These are phyloP conservation scores for Percopsis transmontana DNA, from an alignment of 2,113 vertebrate species.

Conservation along the genomic window DNA sequence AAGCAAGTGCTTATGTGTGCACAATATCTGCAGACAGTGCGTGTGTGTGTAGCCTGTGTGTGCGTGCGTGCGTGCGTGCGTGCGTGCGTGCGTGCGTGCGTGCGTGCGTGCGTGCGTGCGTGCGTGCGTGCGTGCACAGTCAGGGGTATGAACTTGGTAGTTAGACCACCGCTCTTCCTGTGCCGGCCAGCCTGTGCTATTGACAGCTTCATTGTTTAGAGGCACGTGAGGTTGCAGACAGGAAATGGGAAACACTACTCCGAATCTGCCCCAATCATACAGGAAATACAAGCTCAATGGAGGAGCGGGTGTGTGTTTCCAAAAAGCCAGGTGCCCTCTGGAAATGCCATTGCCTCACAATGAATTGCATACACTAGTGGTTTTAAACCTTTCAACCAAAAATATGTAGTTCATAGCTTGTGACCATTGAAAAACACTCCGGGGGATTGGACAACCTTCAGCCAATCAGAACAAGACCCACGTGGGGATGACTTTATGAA, in stretches of 20 bases:
- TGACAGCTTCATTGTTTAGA: slow-evolving; percentile 59
- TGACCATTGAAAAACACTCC: too few species aligned
- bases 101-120: background rate
- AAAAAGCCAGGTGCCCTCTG: slow-evolving; percentile 37
- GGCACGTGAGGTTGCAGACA: slow-evolving; percentile 21
- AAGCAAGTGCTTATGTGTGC: background rate
- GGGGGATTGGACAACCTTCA: too few species aligned
- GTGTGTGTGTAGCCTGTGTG: background rate
- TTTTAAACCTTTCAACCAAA: background rate
- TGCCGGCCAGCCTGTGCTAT: background rate
- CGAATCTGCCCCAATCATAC: slow-evolving; percentile 31
- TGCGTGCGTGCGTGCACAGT: too few species aligned
- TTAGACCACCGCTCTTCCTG: too few species aligned
- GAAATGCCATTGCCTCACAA: slow-evolving; percentile 45
- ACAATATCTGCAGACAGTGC: background rate
- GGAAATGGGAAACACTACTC: slow-evolving; percentile 63
- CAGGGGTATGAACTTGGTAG: too few species aligned
- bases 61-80: background rate
- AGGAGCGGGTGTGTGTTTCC: slow-evolving; percentile 17
- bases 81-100: slow-evolving; percentile 10
- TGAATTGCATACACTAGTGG: slow-evolving; percentile 4
- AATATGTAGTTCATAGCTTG: too few species aligned
- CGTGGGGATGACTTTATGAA: too few species aligned
- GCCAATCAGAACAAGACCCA: too few species aligned
- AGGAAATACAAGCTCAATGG: slow-evolving; percentile 53